Evolutionary conservation across 2,113 vertebrate species (phyloP).

Genomic region (Cercocebus atys): DNA sequence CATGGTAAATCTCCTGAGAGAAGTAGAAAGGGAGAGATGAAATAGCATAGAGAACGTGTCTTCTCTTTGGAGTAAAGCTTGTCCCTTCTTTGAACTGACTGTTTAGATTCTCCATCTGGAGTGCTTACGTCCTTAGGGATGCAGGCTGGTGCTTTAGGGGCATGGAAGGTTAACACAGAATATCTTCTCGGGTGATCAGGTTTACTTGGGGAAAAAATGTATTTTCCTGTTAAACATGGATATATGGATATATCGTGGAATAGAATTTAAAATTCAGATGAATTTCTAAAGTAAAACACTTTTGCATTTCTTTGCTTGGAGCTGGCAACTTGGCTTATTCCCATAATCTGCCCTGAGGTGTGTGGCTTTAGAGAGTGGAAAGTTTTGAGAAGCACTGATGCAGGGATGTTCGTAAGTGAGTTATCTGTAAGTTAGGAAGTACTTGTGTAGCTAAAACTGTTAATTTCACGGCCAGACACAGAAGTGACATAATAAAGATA

Average conservation of each 20-base stretch:
- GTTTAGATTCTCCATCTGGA: background rate
- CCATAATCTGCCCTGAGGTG: background rate
- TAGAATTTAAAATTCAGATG: constrained; percentile 6
- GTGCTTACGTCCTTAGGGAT: background rate
- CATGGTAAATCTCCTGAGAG: background rate
- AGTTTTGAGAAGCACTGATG: background rate
- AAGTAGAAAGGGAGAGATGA: background rate
- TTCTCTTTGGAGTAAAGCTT: background rate
- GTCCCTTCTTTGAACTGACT: background rate
- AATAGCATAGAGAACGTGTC: background rate
- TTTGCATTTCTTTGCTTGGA: background rate
- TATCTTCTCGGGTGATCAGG: background rate
- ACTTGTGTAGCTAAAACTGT: background rate
- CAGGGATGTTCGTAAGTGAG: background rate
- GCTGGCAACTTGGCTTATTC: background rate
- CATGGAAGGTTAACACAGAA: background rate
- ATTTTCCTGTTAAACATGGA: constrained; percentile 30
- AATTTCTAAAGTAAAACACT: background rate
- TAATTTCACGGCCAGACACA: background rate
- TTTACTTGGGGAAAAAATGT: background rate
- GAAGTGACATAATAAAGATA: background rate
- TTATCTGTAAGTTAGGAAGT: background rate
- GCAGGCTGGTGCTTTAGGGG: background rate
- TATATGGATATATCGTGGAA: background rate
- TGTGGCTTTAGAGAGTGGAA: background rate